Conservation (phyloP, 2,113 vertebrate species). For the Passer montanus region DNA sequence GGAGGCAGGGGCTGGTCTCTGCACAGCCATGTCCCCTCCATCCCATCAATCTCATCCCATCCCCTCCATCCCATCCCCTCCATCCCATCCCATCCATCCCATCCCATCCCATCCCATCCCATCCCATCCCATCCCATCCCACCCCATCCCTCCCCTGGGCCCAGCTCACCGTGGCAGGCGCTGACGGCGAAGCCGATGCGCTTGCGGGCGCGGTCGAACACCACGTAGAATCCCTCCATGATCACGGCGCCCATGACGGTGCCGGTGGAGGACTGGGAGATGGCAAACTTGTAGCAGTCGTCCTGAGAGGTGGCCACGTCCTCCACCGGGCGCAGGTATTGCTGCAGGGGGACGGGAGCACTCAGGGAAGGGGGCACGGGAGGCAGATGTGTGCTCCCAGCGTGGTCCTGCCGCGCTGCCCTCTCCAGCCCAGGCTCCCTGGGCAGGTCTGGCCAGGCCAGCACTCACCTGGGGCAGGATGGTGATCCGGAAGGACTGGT, state of each 20-base stretch:
- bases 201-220: constrained; percentile 91
- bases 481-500: constrained; percentile 97
- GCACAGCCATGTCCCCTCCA: rapidly evolving
- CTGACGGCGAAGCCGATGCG: constrained; percentile 96
- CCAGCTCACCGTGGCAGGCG: constrained; percentile 88
- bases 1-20: background rate
- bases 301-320: constrained; percentile 94
- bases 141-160: rapidly evolving
- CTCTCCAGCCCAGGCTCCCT: rapidly evolving
- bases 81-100: no score
- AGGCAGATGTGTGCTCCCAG: background rate
- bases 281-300: constrained; percentile 97
- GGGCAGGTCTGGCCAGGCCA: background rate
- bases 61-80: no score
- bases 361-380: rapidly evolving
- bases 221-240: constrained; percentile 98
- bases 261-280: constrained; percentile 96
- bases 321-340: constrained; percentile 96
- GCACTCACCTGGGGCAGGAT: constrained; percentile 91
- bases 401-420: rapidly evolving
- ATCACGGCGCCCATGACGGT: constrained; percentile 97
- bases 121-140: no score
- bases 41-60: no score
- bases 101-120: no score
- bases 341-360: constrained; percentile 67